Evolutionary conservation across 2,797 vertebrate genomes (phyloP), one percentile per base, ranked within the genome.

Genomic region (Diceros bicornis): DNA sequence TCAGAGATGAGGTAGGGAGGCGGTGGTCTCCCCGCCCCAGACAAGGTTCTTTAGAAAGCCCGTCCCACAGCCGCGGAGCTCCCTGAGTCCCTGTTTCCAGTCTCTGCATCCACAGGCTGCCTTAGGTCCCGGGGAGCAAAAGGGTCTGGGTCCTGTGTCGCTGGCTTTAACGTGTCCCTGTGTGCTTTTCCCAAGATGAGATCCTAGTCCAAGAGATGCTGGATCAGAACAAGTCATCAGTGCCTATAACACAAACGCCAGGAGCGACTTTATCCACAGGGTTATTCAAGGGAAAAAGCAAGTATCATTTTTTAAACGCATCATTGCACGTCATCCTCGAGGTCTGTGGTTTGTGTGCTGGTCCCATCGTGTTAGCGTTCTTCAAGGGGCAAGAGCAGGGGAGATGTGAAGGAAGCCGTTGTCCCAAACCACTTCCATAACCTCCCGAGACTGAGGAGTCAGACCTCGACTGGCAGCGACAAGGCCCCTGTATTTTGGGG

Each of bases 161-260:
- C 61, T 27, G 23, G 25, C 47, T 57, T 44, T 74, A 29, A 89
- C 21, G 14, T 13, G 47, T n/a, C 44, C 29, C 79, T 37, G 0
- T 96, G 41, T 97, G 89, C 59, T 97, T 96, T 78, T 79, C 75
- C 92, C 69, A 94, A 97, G 98, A 96, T 84, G 96, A 97, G 71
- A 97, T 95, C 59, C 61, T 97, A 23, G 78, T 82, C 78, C 52
- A 93, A 29, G 92, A 97, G 72, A 86, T 97, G n/a, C 3, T 97
- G 94, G 47, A 95, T 1, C 52, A 62, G 13, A 96, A 79, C 0
- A 71, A 89, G 25, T 57, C 90, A 66, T 47, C 59, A 44, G 2
- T 3, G 17, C 6, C n/a, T 59, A 52, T 62, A 74, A 16, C 18
- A 10, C 13, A 9, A n/a, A 66, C 0, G 50, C 50, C 72, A 62